These are phyloP conservation scores for Iguana delicatissima DNA, from an alignment of 2,797 vertebrate species.

Conservation along the genomic window DNA sequence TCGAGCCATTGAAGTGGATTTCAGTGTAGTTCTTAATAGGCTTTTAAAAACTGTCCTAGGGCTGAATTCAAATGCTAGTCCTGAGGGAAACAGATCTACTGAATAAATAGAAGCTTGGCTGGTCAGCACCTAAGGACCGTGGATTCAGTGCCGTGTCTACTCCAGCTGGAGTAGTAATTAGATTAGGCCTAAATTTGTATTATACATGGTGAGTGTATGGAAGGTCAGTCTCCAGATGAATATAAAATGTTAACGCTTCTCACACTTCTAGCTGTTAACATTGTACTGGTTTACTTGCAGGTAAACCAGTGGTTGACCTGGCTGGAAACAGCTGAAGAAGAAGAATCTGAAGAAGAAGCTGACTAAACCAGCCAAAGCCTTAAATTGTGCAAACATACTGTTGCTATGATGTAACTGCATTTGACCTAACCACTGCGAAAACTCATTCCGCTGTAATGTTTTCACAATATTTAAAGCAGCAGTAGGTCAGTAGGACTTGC, in stretches of 20 bases:
- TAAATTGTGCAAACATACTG: constrained; percentile 90
- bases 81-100: not conserved
- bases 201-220: not conserved
- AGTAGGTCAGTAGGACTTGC: constrained; percentile 80
- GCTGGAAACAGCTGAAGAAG: constrained; percentile 98
- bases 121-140: not conserved
- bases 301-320: constrained; percentile 99
- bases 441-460: constrained; percentile 90
- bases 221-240: not conserved
- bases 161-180: not conserved
- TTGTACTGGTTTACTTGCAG: constrained; percentile 73
- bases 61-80: not conserved
- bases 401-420: constrained; percentile 86
- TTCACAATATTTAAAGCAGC: constrained; percentile 88
- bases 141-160: not conserved
- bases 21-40: not conserved
- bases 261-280: constrained; percentile 19
- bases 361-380: constrained; percentile 92
- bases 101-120: not conserved
- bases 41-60: not conserved
- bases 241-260: not conserved
- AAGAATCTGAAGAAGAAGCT: constrained; percentile 98
- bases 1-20: not conserved
- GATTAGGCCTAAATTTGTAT: not conserved
- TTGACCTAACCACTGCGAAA: constrained; percentile 93